These are phyloP conservation scores for Acropora tenuis DNA, from an alignment of 64 coral and sea anemone genomes.

Conservation along the genomic window DNA sequence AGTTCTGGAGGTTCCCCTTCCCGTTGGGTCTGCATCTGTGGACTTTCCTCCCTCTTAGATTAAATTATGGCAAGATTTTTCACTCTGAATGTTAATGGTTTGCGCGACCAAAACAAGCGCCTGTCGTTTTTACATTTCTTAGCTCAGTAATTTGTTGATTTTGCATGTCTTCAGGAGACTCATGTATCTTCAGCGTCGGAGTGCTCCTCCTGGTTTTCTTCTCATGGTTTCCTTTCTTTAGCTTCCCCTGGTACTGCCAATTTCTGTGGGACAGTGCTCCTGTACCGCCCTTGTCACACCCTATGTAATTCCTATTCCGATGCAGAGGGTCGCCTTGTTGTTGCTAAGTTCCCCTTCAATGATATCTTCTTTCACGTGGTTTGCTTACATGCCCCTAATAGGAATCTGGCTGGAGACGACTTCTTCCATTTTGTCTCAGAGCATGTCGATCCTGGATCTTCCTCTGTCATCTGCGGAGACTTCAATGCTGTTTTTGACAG, in stretches of 20 bases:
- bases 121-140: conserved; percentile 14
- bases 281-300: not conserved
- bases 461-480: not conserved
- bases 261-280: not conserved
- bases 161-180: conserved; percentile 46
- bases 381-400: conserved; percentile 2
- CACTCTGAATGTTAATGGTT: not conserved
- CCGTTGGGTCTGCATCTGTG: too few relatives aligned
- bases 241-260: not conserved
- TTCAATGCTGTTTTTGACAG: conserved; percentile 19
- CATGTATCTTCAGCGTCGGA: not conserved
- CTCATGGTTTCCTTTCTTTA: not conserved
- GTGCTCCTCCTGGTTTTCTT: conserved; percentile 6
- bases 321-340: not conserved
- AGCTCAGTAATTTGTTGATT: not conserved
- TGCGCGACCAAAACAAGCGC: not conserved
- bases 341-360: not conserved
- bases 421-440: not conserved
- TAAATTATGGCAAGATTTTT: too few relatives aligned
- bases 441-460: not conserved
- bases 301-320: not conserved
- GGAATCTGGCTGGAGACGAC: not conserved
- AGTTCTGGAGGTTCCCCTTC: too few relatives aligned
- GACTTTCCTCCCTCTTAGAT: too few relatives aligned
- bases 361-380: not conserved